Evolutionary conservation across 2,888 invertebrate genomes (phyloP).

Genomic region (Monoplex corrugatus): DNA sequence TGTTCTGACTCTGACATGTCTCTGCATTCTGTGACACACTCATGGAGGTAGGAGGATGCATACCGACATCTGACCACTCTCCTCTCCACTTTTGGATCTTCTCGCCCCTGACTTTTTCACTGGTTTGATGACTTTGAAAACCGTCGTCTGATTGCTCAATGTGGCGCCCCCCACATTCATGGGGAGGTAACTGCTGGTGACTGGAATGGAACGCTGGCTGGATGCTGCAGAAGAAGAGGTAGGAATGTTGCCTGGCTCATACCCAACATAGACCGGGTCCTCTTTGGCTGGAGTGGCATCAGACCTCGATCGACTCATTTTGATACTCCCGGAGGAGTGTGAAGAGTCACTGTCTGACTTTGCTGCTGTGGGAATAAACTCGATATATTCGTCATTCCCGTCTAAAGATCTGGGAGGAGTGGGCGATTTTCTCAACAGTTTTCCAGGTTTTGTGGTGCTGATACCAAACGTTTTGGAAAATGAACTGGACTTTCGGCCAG

Average conservation of each 20-base stretch:
- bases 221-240: background rate
- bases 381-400: conserved; percentile 59
- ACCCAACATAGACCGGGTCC: conserved; percentile 62
- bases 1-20: too few species aligned
- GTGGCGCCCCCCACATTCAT: background rate
- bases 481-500: conserved; percentile 16
- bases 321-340: conserved; percentile 28
- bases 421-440: conserved; percentile 27
- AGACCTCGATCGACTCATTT: background rate
- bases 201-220: background rate
- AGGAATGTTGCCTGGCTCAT: conserved; percentile 57
- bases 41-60: background rate
- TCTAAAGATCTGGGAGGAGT: conserved; percentile 36
- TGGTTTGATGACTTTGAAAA: conserved; percentile 6
- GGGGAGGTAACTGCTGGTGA: background rate
- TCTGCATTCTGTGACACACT: background rate
- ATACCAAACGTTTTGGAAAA: conserved; percentile 38
- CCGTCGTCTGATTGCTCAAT: background rate
- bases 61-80: background rate
- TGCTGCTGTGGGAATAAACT: conserved; percentile 54
- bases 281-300: conserved; percentile 16
- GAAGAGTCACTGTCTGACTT: conserved; percentile 41
- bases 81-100: conserved; percentile 1
- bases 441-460: background rate
- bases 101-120: background rate